Conservation (phyloP, 2,113 vertebrate genomes). For the Empidonax alnorum region DNA sequence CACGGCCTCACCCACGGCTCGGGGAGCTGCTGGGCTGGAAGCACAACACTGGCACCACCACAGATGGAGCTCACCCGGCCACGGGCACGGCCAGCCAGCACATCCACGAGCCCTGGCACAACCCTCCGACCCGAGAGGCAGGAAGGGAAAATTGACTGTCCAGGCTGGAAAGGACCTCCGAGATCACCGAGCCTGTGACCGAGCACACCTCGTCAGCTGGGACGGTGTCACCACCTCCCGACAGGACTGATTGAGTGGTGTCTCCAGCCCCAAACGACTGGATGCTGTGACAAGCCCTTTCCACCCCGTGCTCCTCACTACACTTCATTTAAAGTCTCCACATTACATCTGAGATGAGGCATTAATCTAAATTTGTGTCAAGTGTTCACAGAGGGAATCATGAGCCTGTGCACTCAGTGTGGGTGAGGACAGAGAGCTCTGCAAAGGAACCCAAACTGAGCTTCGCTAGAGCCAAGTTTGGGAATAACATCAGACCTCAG, state of each 20-base stretch:
- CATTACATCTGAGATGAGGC: background rate
- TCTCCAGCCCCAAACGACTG: background rate
- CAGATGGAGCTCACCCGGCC: background rate
- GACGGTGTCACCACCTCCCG: background rate
- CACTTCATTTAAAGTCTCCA: background rate
- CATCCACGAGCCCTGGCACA: background rate
- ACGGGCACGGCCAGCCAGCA: background rate
- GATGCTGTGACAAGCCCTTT: background rate
- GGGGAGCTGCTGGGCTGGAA: background rate
- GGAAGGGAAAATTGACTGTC: background rate
- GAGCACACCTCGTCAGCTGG: background rate
- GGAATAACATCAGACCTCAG: background rate
- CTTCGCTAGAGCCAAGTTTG: background rate
- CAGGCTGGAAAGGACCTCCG: background rate
- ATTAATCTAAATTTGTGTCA: background rate
- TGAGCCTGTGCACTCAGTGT: background rate
- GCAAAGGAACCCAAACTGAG: background rate
- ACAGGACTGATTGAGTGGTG: background rate
- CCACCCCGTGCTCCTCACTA: background rate
- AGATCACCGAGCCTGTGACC: background rate
- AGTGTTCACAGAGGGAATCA: background rate
- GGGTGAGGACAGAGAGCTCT: background rate
- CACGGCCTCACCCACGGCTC: background rate
- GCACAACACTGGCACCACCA: background rate
- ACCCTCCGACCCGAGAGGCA: rapidly evolving